A percentile compares a stretch with the other conserved stretches of the same genome.
phyloP scores from a whole-genome alignment of 2,797 vertebrate genomes.

The Bufotes viridis region DNA sequence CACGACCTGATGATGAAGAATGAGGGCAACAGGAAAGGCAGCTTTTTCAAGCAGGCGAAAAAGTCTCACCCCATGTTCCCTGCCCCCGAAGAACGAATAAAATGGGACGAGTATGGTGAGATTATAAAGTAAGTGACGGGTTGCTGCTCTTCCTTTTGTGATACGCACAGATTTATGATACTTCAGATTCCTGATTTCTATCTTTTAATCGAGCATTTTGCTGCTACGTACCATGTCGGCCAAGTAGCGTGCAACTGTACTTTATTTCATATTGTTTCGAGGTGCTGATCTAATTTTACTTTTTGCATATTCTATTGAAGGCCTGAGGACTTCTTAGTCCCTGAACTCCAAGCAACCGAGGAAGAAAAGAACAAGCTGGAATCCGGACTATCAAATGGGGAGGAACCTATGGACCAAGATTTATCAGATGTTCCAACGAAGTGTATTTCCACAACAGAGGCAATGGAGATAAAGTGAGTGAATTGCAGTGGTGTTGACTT shows the following conservation, averaged over 20 bases:
- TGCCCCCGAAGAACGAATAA: slow-evolving; percentile 94
- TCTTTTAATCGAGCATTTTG: slow-evolving; percentile 34
- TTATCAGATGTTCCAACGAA: slow-evolving; percentile 97
- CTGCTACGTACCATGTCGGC: too few species aligned
- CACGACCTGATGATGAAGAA: slow-evolving; percentile 99
- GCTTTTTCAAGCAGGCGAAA: slow-evolving; percentile 99
- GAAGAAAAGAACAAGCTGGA: slow-evolving; percentile 98
- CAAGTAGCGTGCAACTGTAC: too few species aligned
- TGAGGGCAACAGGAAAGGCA: slow-evolving; percentile 93
- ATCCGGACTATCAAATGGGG: slow-evolving; percentile 91
- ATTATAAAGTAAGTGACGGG: slow-evolving; percentile 86
- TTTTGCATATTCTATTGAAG: slow-evolving; percentile 68
- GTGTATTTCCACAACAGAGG: slow-evolving; percentile 89
- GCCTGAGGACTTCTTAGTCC: slow-evolving; percentile 96
- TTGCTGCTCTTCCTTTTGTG: not conserved
- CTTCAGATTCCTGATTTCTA: not conserved
- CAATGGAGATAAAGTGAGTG: slow-evolving; percentile 94
- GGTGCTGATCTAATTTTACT: too few species aligned
- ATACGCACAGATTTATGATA: not conserved
- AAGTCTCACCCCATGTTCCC: slow-evolving; percentile 99
- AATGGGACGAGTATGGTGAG: slow-evolving; percentile 99
- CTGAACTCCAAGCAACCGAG: slow-evolving; percentile 96
- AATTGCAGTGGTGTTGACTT: not conserved
- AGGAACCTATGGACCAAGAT: slow-evolving; percentile 98
- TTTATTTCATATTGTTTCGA: too few species aligned